A percentile compares a stretch with the other conserved stretches of the same genome.
These are phyloP conservation scores for Parnassius glacialis DNA, from an alignment of 2,888 invertebrate species.

Conservation along the genomic window DNA sequence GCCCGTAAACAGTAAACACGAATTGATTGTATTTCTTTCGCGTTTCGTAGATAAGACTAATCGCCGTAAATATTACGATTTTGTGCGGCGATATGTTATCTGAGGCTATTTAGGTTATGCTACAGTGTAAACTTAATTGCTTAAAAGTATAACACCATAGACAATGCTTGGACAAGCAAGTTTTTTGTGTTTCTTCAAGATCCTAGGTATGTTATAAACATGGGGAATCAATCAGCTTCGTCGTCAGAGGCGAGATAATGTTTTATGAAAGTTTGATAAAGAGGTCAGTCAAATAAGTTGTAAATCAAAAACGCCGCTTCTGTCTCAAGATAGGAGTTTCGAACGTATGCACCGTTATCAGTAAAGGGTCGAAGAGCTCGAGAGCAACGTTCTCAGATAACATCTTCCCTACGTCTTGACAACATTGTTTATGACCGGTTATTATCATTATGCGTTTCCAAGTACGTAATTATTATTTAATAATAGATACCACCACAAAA, in stretches of 20 bases:
- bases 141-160: neutral
- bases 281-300: slow-evolving; percentile 13
- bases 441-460: slow-evolving; percentile 57
- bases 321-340: slow-evolving; percentile 41
- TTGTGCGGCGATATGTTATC: slow-evolving; percentile 24
- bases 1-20: slow-evolving; percentile 53
- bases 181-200: neutral
- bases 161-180: neutral
- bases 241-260: neutral
- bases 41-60: slow-evolving; percentile 53
- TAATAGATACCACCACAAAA: slow-evolving; percentile 61
- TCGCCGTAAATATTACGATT: slow-evolving; percentile 50
- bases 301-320: slow-evolving; percentile 36
- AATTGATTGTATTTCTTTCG: slow-evolving; percentile 55
- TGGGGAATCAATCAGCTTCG: slow-evolving; percentile 2
- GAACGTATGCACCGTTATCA: slow-evolving; percentile 41
- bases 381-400: slow-evolving; percentile 65
- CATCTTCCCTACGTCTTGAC: slow-evolving; percentile 59
- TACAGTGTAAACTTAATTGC: neutral
- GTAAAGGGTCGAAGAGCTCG: slow-evolving; percentile 58
- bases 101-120: neutral
- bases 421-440: slow-evolving; percentile 68
- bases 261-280: slow-evolving; percentile 17
- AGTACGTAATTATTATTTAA: slow-evolving; percentile 55
- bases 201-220: neutral